Evolutionary conservation across 2,888 invertebrate genomes (phyloP), one percentile per base, ranked within the genome.

Genomic region (Ditula angustiorana): DNA sequence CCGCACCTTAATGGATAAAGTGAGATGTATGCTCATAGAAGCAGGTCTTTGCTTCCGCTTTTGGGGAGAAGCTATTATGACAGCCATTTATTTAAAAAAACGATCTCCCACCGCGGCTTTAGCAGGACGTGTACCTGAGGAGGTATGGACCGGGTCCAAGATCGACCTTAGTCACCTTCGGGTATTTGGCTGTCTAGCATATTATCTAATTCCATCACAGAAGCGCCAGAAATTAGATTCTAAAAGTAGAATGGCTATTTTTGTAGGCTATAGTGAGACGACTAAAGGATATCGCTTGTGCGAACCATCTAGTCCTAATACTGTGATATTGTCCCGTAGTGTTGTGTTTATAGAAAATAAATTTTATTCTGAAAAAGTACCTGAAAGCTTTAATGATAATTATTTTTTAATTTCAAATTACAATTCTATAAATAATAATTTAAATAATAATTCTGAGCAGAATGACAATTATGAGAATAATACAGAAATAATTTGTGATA

Each of bases 81-180:
- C 66, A 11, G 60, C 66, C 4, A 46, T 60, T 11, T 66, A 60
- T 53, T 47, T 64, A 13, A 52, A 33, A 30, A 64, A 64, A 19
- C 30, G 58, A 13, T 44, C 21, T 13, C 60, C 56, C 16, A 62
- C 56, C n/a, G 35, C n/a, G 8, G 62, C 55, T 11, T 19, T 63
- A 16, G n/a, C 30, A 24, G 57, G 57, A 37, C 23, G 16, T 1
- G 19, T 33, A 10, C 64, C 64, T 37, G 44, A 59, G 24, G 44
- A 52, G 10, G 35, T 49, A n/a, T 64, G 59, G 64, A 41, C 58
- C 16, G 64, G 64, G 13, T 23, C 11, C 3, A 10, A 41, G 8
- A 30, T 58, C 2, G 49, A 57, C 16, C 52, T 63, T 28, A 21
- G 46, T 7, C 63, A 58, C 28, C 46, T 63, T 2, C 24, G 46